Evolutionary conservation across 2,797 vertebrate genomes (phyloP).

Genomic region (Bryconaethiops microstoma): DNA sequence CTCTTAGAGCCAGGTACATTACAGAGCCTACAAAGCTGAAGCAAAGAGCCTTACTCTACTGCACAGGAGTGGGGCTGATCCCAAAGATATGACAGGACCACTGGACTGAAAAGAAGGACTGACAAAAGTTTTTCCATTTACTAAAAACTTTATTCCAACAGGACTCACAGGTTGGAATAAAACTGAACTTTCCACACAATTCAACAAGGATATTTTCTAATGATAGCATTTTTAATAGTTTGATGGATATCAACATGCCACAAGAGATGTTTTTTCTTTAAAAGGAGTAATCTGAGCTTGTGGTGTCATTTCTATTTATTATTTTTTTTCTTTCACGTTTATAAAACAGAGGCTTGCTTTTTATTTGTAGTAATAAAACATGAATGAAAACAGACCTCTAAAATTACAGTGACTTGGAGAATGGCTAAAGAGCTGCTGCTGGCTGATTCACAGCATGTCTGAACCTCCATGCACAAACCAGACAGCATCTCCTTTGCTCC

Average conservation of each 20-base stretch:
- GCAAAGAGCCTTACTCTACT: neutral
- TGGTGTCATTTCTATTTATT: constrained; percentile 8
- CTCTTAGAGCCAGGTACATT: neutral
- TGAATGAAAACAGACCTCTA: constrained; percentile 17
- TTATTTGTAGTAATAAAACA: neutral
- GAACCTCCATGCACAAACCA: neutral
- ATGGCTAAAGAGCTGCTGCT: neutral
- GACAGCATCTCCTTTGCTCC: constrained; percentile 12
- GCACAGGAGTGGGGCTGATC: neutral
- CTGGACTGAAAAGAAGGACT: neutral
- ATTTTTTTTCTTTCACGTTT: neutral
- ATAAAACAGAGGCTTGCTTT: neutral
- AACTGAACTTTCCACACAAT: neutral
- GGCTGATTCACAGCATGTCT: neutral
- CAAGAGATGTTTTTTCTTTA: neutral
- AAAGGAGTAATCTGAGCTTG: neutral
- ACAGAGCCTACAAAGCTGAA: neutral
- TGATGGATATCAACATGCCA: neutral
- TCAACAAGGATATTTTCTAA: neutral
- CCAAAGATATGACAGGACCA: neutral
- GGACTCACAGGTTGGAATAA: neutral
- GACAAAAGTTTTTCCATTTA: neutral
- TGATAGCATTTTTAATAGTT: neutral
- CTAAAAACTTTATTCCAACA: neutral
- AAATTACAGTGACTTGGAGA: constrained; percentile 20